These are phyloP conservation scores for Pangasius larnaudii DNA, from an alignment of 2,797 vertebrate species.

Conservation along the genomic window DNA sequence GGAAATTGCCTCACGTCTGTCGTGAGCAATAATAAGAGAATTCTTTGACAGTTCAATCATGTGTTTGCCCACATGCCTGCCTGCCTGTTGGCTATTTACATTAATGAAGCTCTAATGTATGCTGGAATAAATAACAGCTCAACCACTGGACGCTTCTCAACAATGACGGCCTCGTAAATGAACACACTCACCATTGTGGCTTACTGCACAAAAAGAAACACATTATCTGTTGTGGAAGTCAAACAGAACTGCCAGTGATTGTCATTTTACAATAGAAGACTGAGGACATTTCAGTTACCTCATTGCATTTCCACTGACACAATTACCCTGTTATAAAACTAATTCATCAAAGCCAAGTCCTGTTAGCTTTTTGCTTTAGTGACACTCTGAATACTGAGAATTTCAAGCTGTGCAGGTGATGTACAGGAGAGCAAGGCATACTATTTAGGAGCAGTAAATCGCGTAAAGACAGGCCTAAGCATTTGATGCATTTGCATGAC, in stretches of 20 bases:
- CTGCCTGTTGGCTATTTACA: slow-evolving; percentile 55
- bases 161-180: slow-evolving; percentile 33
- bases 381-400: neutral
- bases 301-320: slow-evolving; percentile 13
- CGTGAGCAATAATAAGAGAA: slow-evolving; percentile 45
- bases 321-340: slow-evolving; percentile 2
- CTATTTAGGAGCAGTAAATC: slow-evolving; percentile 9
- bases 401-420: neutral
- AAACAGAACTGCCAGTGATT: slow-evolving; percentile 29
- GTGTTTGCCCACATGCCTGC: slow-evolving; percentile 47
- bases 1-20: slow-evolving; percentile 62
- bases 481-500: slow-evolving; percentile 11
- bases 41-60: slow-evolving; percentile 65
- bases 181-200: slow-evolving; percentile 39
- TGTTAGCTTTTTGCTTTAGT: neutral
- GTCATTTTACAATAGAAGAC: slow-evolving; percentile 43
- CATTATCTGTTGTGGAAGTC: slow-evolving; percentile 12
- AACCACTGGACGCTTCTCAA: slow-evolving; percentile 25
- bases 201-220: slow-evolving; percentile 24
- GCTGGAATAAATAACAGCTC: slow-evolving; percentile 45
- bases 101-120: slow-evolving; percentile 56
- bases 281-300: slow-evolving; percentile 42
- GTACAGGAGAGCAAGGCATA: neutral
- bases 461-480: neutral
- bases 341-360: slow-evolving; percentile 8